These are phyloP conservation scores for Verasper variegatus DNA, from an alignment of 2,113 vertebrate species.

Conservation along the genomic window DNA sequence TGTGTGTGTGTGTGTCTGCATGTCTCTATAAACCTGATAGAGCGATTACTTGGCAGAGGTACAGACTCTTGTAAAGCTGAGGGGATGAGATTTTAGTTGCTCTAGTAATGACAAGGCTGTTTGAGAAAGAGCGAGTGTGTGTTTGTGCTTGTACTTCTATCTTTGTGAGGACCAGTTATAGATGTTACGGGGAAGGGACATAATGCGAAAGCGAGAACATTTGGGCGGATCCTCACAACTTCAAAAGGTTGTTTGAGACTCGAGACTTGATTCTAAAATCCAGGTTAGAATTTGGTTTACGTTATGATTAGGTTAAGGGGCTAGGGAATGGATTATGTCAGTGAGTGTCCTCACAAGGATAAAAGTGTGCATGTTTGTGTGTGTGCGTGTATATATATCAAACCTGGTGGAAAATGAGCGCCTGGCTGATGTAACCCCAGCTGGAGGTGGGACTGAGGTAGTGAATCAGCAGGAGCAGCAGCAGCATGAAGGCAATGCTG, in stretches of 20 bases:
- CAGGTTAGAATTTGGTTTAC: background rate
- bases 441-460: slow-evolving; percentile 91
- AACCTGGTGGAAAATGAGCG: slow-evolving; percentile 95
- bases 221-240: background rate
- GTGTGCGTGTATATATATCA: slow-evolving; percentile 23
- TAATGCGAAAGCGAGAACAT: background rate
- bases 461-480: slow-evolving; percentile 90
- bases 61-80: slow-evolving; percentile 66
- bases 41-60: slow-evolving; percentile 69
- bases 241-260: background rate
- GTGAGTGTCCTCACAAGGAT: background rate
- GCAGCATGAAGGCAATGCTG: slow-evolving; percentile 90
- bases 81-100: slow-evolving; percentile 72
- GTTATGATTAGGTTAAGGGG: background rate
- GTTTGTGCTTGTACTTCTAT: background rate
- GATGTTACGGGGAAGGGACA: background rate
- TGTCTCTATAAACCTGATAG: slow-evolving; percentile 67
- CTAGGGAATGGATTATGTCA: background rate
- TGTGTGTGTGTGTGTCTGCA: slow-evolving; percentile 39
- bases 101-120: slow-evolving; percentile 70
- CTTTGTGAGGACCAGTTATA: background rate
- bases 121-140: slow-evolving; percentile 12
- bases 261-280: background rate
- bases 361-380: background rate
- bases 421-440: slow-evolving; percentile 95